These are phyloP conservation scores for Anhinga rufa DNA, from an alignment of 2,113 vertebrate species.

Conservation along the genomic window DNA sequence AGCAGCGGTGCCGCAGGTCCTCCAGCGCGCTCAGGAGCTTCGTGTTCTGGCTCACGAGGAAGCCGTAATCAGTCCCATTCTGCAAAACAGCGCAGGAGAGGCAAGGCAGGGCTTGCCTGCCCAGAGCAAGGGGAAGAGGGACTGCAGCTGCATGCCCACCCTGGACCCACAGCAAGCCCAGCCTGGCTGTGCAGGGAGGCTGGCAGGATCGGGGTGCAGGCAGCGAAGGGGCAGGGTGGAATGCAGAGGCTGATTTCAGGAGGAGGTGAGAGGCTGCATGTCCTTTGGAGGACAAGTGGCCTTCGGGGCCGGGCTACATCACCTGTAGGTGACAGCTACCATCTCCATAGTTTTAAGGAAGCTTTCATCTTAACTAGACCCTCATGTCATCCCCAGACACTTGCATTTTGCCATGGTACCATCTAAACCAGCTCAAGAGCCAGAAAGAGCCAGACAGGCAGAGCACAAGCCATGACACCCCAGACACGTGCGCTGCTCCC, in stretches of 20 bases:
- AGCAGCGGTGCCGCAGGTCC: constrained; percentile 86
- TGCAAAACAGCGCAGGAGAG: constrained; percentile 64
- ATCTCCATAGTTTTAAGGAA: neutral
- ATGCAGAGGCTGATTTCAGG: neutral
- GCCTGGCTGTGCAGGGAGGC: neutral
- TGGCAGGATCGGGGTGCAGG: neutral
- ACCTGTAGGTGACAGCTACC: neutral
- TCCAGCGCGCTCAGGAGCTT: constrained; percentile 85
- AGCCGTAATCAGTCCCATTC: constrained; percentile 79
- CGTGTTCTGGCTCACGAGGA: constrained; percentile 83
- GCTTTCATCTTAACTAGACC: neutral
- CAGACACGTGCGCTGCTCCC: neutral
- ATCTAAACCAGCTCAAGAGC: neutral
- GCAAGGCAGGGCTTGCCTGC: neutral
- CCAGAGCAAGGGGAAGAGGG: neutral
- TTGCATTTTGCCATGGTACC: neutral
- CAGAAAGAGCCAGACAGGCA: neutral
- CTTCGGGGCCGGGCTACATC: neutral
- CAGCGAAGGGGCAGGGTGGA: neutral
- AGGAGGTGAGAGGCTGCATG: neutral
- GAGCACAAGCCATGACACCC: neutral
- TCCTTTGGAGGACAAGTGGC: neutral
- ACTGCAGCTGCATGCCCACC: rapidly evolving
- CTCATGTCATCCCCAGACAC: neutral
- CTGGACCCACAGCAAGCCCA: rapidly evolving